Evolutionary conservation across 2,113 vertebrate genomes (phyloP).

Genomic region (Myotis lucifugus): DNA sequence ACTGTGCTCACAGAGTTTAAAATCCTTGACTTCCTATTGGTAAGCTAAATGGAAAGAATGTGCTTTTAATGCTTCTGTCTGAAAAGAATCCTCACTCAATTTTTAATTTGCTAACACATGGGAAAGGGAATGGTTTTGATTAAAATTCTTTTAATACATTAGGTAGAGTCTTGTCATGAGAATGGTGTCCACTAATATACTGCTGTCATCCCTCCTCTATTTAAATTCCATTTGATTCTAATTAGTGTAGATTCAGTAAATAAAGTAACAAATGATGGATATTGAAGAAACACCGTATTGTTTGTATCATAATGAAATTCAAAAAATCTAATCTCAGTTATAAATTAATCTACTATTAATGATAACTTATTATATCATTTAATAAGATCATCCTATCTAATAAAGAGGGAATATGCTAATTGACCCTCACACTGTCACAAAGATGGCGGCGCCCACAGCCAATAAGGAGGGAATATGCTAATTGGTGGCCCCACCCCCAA

Average conservation of each 20-base stretch:
- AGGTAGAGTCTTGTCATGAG: background rate
- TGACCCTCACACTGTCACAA: too few species aligned
- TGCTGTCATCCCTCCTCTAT: background rate
- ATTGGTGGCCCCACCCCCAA: too few species aligned
- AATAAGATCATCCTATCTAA: background rate
- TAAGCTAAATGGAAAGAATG: background rate
- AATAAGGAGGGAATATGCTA: too few species aligned
- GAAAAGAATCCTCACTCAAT: background rate
- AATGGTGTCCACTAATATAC: background rate
- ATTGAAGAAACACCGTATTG: background rate
- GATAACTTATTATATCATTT: background rate
- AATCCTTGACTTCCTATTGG: background rate
- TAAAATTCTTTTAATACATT: background rate
- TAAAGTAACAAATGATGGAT: background rate
- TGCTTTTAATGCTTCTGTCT: background rate
- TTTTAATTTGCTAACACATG: background rate
- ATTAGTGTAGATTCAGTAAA: background rate
- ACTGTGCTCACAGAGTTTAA: background rate
- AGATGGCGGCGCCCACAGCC: too few species aligned
- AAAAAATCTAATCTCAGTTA: background rate
- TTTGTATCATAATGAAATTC: background rate
- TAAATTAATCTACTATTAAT: background rate
- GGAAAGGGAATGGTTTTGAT: background rate
- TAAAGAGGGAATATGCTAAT: too few species aligned
- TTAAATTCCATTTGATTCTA: background rate